phyloP scores from a whole-genome alignment of 2,113 vertebrate species.

The Tachysurus fulvidraco region DNA sequence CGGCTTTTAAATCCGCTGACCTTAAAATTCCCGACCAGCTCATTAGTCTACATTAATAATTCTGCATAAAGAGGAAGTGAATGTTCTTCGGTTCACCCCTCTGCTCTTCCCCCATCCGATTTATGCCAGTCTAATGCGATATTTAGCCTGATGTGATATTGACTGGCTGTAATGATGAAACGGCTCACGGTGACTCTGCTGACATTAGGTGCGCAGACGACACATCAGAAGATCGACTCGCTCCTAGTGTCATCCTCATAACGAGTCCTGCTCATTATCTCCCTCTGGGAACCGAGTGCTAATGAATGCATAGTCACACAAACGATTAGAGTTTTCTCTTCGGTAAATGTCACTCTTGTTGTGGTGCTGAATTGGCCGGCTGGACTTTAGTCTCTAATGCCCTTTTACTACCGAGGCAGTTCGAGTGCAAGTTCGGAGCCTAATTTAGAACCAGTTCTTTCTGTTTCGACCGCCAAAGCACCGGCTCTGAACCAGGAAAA shows the following conservation, averaged over 20 bases:
- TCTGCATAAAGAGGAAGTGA: slow-evolving; percentile 17
- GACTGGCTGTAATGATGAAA: slow-evolving; percentile 21
- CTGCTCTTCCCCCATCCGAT: neutral
- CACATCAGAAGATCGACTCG: slow-evolving; percentile 13
- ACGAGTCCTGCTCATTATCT: slow-evolving; percentile 29
- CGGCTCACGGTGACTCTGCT: neutral
- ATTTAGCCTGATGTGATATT: neutral
- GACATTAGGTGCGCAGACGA: neutral
- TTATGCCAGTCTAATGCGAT: neutral
- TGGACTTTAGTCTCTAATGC: slow-evolving; percentile 38
- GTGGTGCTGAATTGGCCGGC: slow-evolving; percentile 28
- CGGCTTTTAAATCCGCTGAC: neutral
- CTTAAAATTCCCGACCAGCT: neutral
- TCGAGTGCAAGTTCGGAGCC: too few relatives aligned
- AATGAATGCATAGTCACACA: slow-evolving; percentile 47
- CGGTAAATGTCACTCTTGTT: slow-evolving; percentile 37
- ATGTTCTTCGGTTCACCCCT: neutral
- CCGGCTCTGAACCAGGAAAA: too few relatives aligned
- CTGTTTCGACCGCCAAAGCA: too few relatives aligned
- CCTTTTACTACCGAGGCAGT: too few relatives aligned
- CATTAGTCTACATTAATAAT: slow-evolving; percentile 16
- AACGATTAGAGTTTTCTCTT: slow-evolving; percentile 39
- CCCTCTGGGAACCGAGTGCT: slow-evolving; percentile 2
- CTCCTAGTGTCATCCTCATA: neutral
- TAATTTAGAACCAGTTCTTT: too few relatives aligned